phyloP scores from a whole-genome alignment of 2,113 vertebrate species.

The Rhabdomys dilectus region DNA sequence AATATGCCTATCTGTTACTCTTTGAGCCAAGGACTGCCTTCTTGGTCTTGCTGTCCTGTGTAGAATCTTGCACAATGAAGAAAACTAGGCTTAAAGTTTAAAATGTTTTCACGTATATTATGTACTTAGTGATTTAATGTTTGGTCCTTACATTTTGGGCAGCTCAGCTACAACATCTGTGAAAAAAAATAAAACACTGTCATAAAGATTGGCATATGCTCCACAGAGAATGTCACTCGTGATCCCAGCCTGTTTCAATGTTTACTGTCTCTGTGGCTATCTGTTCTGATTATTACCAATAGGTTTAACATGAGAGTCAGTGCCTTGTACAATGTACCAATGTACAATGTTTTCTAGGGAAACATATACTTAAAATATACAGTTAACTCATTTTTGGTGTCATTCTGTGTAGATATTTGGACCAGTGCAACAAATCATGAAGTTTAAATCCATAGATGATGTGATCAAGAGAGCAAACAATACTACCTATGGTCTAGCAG shows the following conservation, averaged over 20 bases:
- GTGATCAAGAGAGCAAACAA: slow-evolving; percentile 93
- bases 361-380: background rate
- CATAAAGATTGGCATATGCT: background rate
- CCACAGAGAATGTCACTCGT: slow-evolving; percentile 9
- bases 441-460: slow-evolving; percentile 91
- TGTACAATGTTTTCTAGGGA: background rate
- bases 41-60: background rate
- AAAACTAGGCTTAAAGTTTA: background rate
- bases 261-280: background rate
- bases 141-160: background rate
- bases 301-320: background rate
- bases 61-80: background rate
- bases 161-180: background rate
- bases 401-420: slow-evolving; percentile 91
- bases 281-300: background rate
- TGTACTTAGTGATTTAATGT: background rate
- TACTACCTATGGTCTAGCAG: slow-evolving; percentile 92
- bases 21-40: background rate
- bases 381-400: background rate
- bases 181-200: background rate
- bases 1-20: background rate
- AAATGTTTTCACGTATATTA: background rate
- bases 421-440: slow-evolving; percentile 95
- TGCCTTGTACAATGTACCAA: background rate
- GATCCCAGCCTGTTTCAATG: background rate